Percentiles rank a stretch among this genome's conserved stretches.
Conservation (phyloP, 1,140 invertebrate genomes). For the Bicyclus anynana region DNA sequence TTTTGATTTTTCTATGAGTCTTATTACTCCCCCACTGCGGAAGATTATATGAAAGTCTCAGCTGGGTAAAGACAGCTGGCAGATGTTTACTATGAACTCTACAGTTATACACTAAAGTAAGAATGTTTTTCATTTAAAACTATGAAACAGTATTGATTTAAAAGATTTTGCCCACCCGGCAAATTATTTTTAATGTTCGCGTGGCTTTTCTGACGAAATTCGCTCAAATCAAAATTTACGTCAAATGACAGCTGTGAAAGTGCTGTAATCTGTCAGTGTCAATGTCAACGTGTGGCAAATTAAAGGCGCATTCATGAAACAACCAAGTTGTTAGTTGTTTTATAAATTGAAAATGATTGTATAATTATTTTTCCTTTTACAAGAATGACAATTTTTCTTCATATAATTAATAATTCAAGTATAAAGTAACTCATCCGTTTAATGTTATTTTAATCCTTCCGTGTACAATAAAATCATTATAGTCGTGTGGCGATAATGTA, state of each 20-base stretch:
- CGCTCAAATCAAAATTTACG: neutral
- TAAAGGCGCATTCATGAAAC: too few relatives aligned
- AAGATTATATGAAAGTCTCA: constrained; percentile 38
- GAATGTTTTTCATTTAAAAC: constrained; percentile 64
- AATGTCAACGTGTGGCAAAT: neutral
- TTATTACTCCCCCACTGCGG: constrained; percentile 86
- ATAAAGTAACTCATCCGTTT: too few relatives aligned
- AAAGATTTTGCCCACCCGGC: constrained; percentile 30
- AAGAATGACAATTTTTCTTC: too few relatives aligned
- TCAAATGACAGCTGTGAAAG: neutral
- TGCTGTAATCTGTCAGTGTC: too few relatives aligned
- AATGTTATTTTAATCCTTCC: too few relatives aligned
- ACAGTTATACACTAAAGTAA: constrained; percentile 57
- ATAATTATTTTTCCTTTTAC: too few relatives aligned
- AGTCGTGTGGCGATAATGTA: neutral
- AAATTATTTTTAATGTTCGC: constrained; percentile 34
- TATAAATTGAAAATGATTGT: too few relatives aligned
- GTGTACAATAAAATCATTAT: too few relatives aligned
- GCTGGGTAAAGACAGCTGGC: constrained; percentile 33
- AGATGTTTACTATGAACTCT: constrained; percentile 62
- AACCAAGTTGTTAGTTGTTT: too few relatives aligned
- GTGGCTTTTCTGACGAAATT: constrained; percentile 66
- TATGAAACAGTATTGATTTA: constrained; percentile 5
- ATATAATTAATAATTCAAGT: too few relatives aligned
- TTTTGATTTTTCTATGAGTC: constrained; percentile 82